phyloP scores from a whole-genome alignment of 2,888 invertebrate species.

The Antheraea assamensis region DNA sequence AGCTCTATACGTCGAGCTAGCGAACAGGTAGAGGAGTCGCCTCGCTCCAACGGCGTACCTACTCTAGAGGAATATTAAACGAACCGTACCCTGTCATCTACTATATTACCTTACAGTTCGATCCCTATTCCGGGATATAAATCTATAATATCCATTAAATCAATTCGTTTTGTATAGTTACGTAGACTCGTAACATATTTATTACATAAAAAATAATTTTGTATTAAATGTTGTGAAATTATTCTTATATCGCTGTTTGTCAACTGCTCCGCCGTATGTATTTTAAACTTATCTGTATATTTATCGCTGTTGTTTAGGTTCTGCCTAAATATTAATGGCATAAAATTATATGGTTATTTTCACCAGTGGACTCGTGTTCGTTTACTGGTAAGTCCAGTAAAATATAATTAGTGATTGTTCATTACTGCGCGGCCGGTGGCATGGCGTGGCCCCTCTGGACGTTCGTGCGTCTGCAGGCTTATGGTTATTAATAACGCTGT shows the following conservation, averaged over 20 bases:
- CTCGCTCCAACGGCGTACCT: constrained; percentile 67
- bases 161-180: background rate
- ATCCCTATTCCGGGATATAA: constrained; percentile 42
- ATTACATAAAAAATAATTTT: background rate
- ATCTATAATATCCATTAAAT: constrained; percentile 22
- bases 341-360: constrained; percentile 3
- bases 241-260: background rate
- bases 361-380: constrained; percentile 58
- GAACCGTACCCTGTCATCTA: constrained; percentile 56
- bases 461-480: constrained; percentile 82
- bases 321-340: background rate
- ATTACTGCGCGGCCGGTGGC: constrained; percentile 70
- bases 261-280: background rate
- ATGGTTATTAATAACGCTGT: constrained; percentile 82
- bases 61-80: constrained; percentile 76
- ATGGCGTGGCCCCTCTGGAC: constrained; percentile 78
- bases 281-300: background rate
- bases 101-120: constrained; percentile 66
- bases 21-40: constrained; percentile 73
- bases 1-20: constrained; percentile 52
- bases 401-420: constrained; percentile 83
- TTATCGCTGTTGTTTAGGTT: background rate
- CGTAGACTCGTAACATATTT: background rate
- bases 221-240: background rate
- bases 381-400: constrained; percentile 75